phyloP scores from a whole-genome alignment of 2,797 vertebrate species.

The Graptemys geographica region DNA sequence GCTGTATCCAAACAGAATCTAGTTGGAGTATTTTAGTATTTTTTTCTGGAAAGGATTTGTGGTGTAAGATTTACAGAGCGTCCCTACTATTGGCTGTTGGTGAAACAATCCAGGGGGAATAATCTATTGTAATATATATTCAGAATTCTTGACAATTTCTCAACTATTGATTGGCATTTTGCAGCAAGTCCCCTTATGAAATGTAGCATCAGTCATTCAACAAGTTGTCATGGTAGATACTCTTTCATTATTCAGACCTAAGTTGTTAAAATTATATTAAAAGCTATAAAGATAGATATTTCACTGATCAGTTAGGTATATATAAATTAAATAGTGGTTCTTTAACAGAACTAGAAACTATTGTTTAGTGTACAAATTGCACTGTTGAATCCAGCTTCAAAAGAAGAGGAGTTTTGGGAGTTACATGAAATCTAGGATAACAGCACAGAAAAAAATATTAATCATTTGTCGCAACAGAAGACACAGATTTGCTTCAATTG shows the following conservation, averaged over 20 bases:
- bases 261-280: background rate
- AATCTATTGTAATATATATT: background rate
- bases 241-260: background rate
- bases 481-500: fast-evolving
- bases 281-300: background rate
- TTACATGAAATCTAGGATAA: background rate
- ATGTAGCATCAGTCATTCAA: background rate
- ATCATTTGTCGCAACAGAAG: background rate
- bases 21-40: too few species aligned
- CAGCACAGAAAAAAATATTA: background rate
- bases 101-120: background rate
- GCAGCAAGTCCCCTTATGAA: background rate
- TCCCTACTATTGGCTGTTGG: background rate
- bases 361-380: background rate
- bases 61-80: background rate
- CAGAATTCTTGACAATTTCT: background rate
- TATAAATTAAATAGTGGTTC: background rate
- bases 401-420: background rate
- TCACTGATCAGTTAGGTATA: too few species aligned
- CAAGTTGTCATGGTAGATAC: background rate
- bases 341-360: background rate
- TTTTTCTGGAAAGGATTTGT: too few species aligned
- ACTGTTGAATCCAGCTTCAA: background rate
- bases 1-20: background rate
- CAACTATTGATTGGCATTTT: background rate